Percentiles rank a stretch among this genome's conserved stretches.
phyloP scores from a whole-genome alignment of 2,888 invertebrate genomes.

The Tryphoninae sp. region DNA sequence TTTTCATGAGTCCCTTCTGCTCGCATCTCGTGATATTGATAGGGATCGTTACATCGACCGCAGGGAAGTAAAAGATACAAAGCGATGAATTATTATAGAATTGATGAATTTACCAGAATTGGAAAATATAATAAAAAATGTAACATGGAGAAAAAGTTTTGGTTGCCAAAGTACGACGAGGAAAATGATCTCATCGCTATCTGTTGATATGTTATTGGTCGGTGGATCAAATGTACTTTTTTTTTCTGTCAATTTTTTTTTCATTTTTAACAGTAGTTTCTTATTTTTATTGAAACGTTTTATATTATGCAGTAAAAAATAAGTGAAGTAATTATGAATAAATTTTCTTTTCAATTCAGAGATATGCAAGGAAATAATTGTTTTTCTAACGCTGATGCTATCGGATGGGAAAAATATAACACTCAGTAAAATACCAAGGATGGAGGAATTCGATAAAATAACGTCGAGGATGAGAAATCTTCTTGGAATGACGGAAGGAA shows the following conservation, averaged over 20 bases:
- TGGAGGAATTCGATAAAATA: background rate
- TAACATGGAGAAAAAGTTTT: background rate
- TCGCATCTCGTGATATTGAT: background rate
- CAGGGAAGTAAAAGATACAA: conserved; percentile 17
- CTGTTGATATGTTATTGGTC: background rate
- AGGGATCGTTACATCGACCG: conserved; percentile 15
- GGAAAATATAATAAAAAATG: background rate
- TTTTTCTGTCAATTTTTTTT: background rate
- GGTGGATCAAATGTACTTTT: background rate
- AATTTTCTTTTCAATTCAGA: background rate
- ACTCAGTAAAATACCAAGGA: background rate
- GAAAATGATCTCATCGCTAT: background rate
- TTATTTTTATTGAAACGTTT: conserved; percentile 9
- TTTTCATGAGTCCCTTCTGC: conserved; percentile 21
- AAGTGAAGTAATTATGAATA: background rate
- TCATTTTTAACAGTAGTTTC: background rate
- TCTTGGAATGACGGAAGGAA: background rate
- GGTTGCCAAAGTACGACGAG: background rate
- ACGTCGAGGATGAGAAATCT: conserved; percentile 21
- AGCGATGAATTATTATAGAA: conserved; percentile 1
- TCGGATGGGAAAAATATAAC: background rate
- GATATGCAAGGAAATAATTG: background rate
- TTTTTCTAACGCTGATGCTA: background rate
- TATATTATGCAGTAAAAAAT: background rate
- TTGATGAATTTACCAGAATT: background rate